Conservation (phyloP, 2,888 invertebrate species). For the Isoperla grammatica region DNA sequence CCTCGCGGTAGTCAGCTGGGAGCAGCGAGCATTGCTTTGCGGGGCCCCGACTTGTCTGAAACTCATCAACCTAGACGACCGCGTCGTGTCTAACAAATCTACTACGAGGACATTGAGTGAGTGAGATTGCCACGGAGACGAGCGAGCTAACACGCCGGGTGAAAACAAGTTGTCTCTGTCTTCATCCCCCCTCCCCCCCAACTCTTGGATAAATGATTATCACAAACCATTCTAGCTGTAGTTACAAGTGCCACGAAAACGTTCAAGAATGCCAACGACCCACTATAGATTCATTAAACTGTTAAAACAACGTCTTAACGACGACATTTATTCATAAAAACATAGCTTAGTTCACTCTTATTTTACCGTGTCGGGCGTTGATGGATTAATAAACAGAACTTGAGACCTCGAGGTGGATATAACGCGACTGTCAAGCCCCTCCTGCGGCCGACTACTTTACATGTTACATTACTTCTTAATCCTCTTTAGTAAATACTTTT, state of each 20-base stretch:
- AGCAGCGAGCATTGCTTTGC: conserved; percentile 18
- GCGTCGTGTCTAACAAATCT: conserved; percentile 14
- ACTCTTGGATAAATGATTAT: conserved; percentile 17
- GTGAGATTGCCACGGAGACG: conserved; percentile 7
- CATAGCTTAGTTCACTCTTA: no score
- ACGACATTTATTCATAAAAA: no score
- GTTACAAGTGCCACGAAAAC: background rate
- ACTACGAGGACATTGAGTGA: conserved; percentile 16
- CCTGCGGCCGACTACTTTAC: no score
- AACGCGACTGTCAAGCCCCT: no score
- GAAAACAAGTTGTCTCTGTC: conserved; percentile 12
- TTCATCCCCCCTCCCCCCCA: background rate
- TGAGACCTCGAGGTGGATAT: no score
- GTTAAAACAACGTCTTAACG: no score
- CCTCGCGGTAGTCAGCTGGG: conserved; percentile 28
- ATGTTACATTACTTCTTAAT: no score
- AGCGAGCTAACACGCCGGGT: conserved; percentile 9
- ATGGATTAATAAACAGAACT: no score
- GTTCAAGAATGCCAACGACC: background rate
- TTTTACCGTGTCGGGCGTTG: no score
- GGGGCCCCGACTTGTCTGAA: conserved; percentile 19
- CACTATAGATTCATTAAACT: no score
- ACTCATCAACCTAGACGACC: background rate
- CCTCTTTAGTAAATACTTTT: background rate
- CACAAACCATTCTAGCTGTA: conserved; percentile 1